Conservation (phyloP, 2,888 invertebrate species). For the Drosophila neoperkinsi region DNA sequence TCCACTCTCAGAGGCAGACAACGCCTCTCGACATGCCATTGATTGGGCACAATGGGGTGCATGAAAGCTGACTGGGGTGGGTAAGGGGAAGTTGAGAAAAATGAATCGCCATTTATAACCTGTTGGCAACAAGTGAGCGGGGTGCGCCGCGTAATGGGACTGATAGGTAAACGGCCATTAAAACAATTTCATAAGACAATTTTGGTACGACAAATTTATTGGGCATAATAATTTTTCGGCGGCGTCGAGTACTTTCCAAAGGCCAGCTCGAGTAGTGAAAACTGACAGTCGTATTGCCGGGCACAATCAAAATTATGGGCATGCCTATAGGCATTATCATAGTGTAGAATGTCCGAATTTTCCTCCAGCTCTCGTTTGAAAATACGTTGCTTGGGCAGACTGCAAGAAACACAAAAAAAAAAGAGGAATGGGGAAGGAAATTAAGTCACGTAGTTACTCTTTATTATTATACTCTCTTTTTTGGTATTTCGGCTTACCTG, state of each 20-base stretch:
- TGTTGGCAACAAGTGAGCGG: conserved; percentile 59
- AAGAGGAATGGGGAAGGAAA: not conserved
- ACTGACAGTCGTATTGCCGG: conserved; percentile 87
- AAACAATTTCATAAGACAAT: conserved; percentile 59
- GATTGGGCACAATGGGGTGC: conserved; percentile 22
- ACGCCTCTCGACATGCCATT: conserved; percentile 22
- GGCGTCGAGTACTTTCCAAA: conserved; percentile 86
- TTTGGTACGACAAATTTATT: conserved; percentile 63
- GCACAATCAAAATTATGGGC: conserved; percentile 86
- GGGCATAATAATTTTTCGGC: conserved; percentile 74
- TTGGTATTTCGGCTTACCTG: conserved; percentile 86
- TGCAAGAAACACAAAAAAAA: conserved; percentile 68
- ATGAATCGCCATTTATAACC: conserved; percentile 71
- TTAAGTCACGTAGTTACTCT: not conserved
- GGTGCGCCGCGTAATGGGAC: not conserved
- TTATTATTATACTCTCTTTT: not conserved
- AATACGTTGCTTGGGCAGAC: conserved; percentile 89
- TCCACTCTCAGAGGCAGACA: conserved; percentile 37
- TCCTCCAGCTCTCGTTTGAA: conserved; percentile 88
- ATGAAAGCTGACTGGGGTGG: not conserved
- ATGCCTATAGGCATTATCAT: conserved; percentile 88
- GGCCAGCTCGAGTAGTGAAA: conserved; percentile 91
- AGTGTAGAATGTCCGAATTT: conserved; percentile 88
- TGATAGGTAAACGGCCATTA: conserved; percentile 36
- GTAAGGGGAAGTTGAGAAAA: conserved; percentile 46